Evolutionary conservation across 1,140 invertebrate genomes (phyloP).

Genomic region (Marisa cornuarietis): DNA sequence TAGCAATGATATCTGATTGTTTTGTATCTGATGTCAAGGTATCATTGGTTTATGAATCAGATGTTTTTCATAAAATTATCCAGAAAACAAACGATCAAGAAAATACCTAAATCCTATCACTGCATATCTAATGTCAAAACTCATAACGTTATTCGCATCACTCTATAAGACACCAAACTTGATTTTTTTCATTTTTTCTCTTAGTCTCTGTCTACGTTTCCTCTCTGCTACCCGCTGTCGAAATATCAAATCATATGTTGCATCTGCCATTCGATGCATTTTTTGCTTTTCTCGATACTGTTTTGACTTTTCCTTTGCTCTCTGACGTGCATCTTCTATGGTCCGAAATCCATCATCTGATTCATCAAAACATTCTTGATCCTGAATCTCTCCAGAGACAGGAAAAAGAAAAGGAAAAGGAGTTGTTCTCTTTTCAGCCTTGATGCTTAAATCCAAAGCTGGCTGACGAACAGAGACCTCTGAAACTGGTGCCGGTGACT

Average conservation of each 20-base stretch:
- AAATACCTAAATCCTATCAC: not conserved
- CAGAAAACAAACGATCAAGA: no score
- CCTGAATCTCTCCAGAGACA: not conserved
- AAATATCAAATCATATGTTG: slow-evolving; percentile 1
- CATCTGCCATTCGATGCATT: slow-evolving; percentile 5
- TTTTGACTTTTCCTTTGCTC: slow-evolving; percentile 1
- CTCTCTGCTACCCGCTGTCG: not conserved
- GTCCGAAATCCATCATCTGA: not conserved
- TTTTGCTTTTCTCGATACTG: slow-evolving; percentile 7
- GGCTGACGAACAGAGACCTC: not conserved
- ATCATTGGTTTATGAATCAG: no score
- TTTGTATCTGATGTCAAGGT: no score
- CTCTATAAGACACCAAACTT: not conserved
- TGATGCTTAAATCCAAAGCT: slow-evolving; percentile 10
- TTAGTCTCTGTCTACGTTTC: not conserved
- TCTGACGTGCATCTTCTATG: not conserved
- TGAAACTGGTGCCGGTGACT: not conserved
- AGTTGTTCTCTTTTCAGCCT: not conserved
- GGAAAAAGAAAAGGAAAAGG: not conserved
- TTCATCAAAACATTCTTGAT: not conserved
- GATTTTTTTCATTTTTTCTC: slow-evolving; percentile 7
- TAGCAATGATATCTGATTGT: no score
- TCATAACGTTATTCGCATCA: not conserved
- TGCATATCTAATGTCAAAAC: not conserved
- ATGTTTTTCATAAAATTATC: no score